Conservation (phyloP, 23 tunicate genomes). For the Aplidium turbinatum region DNA sequence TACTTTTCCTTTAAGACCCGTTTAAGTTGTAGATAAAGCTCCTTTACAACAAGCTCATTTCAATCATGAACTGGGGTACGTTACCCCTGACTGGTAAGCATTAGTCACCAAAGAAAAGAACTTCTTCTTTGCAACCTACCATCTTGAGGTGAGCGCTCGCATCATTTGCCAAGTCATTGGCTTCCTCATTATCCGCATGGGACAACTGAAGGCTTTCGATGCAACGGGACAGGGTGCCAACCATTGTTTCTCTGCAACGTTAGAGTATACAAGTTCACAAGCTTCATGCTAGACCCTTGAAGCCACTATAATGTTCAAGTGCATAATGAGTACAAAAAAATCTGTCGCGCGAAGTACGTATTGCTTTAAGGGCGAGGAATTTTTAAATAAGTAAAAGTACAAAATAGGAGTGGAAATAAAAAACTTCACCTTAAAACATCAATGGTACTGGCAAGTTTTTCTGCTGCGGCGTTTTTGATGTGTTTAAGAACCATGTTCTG, state of each 20-base stretch:
- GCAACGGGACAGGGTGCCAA: slow-evolving; percentile 57
- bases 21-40: too few species aligned
- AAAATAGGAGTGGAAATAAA: not conserved
- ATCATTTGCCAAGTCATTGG: slow-evolving; percentile 7
- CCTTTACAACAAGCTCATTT: too few species aligned
- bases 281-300: too few species aligned
- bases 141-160: slow-evolving; percentile 17
- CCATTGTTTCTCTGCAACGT: slow-evolving; percentile 42
- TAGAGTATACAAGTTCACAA: too few species aligned
- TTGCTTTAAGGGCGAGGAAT: not conserved
- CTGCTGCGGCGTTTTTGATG: slow-evolving; percentile 53
- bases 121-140: slow-evolving; percentile 27
- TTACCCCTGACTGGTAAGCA: too few species aligned
- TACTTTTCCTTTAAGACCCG: too few species aligned
- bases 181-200: slow-evolving; percentile 9
- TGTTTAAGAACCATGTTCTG: slow-evolving; percentile 53
- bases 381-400: not conserved
- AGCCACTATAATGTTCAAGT: too few species aligned
- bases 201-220: slow-evolving; percentile 48
- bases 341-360: not conserved
- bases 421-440: slow-evolving; percentile 33
- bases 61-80: too few species aligned
- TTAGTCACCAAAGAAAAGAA: not conserved
- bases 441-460: slow-evolving; percentile 37
- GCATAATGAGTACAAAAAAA: too few species aligned